phyloP scores from a whole-genome alignment of 2,797 vertebrate species.

The Chelon auratus region DNA sequence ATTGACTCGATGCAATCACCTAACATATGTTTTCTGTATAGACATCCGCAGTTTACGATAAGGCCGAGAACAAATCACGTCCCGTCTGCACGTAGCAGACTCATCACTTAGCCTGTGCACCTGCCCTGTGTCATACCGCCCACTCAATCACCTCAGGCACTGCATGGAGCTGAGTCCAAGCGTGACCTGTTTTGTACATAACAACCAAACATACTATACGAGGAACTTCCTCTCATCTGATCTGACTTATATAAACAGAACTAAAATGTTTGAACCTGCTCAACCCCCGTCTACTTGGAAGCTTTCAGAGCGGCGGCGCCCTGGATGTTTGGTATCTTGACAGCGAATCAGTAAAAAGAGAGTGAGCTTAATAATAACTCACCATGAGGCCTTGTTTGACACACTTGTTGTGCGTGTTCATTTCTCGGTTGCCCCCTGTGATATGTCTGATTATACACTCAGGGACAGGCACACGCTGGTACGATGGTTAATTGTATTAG shows the following conservation, averaged over 20 bases:
- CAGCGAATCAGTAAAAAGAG: slow-evolving; percentile 11
- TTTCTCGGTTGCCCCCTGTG: slow-evolving; percentile 34
- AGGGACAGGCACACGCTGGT: slow-evolving; percentile 47
- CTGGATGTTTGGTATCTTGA: slow-evolving; percentile 15
- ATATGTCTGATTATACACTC: slow-evolving; percentile 22
- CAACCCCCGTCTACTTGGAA: slow-evolving; percentile 24
- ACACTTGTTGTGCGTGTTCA: slow-evolving; percentile 20
- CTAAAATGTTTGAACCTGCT: slow-evolving; percentile 38
- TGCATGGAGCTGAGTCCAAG: slow-evolving; percentile 71
- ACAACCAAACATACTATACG: slow-evolving; percentile 68
- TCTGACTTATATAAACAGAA: slow-evolving; percentile 70
- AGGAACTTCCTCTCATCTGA: slow-evolving; percentile 62
- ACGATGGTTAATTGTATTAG: slow-evolving; percentile 69
- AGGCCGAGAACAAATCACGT: slow-evolving; percentile 47
- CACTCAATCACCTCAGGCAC: slow-evolving; percentile 57
- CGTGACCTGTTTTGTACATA: slow-evolving; percentile 75
- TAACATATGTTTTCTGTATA: slow-evolving; percentile 46
- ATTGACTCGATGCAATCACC: slow-evolving; percentile 7
- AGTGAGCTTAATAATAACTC: slow-evolving; percentile 40
- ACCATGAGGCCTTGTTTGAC: slow-evolving; percentile 17
- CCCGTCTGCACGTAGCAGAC: slow-evolving; percentile 72
- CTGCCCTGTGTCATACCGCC: slow-evolving; percentile 69
- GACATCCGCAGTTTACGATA: slow-evolving; percentile 56
- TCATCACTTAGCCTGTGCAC: slow-evolving; percentile 70
- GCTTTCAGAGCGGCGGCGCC: neutral